phyloP scores from a whole-genome alignment of 1,140 invertebrate genomes.

The Dufourea novaeangliae region DNA sequence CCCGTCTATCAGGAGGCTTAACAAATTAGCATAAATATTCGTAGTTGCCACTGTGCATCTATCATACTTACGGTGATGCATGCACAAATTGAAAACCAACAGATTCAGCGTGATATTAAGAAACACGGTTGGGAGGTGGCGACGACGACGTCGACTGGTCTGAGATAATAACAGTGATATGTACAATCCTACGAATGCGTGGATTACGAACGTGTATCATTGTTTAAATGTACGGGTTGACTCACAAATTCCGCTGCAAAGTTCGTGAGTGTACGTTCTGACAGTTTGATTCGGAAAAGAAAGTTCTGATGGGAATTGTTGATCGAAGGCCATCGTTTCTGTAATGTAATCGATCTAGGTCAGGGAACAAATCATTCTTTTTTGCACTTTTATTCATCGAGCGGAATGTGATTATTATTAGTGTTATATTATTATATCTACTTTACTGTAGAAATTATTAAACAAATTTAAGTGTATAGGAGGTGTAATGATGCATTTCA shows the following conservation, averaged over 20 bases:
- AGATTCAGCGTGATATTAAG: constrained; percentile 15
- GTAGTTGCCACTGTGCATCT: constrained; percentile 24
- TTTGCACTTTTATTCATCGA: too few relatives aligned
- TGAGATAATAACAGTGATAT: background rate
- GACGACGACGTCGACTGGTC: too few relatives aligned
- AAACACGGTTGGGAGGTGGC: background rate
- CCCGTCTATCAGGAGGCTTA: constrained; percentile 45
- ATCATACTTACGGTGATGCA: constrained; percentile 33
- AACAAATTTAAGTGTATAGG: too few relatives aligned
- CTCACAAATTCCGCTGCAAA: background rate
- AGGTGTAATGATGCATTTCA: too few relatives aligned
- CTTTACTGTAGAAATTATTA: too few relatives aligned
- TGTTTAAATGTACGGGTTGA: too few relatives aligned
- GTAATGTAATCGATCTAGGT: too few relatives aligned
- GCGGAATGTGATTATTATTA: too few relatives aligned
- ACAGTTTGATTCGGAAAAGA: too few relatives aligned
- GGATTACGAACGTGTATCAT: background rate
- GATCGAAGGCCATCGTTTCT: too few relatives aligned
- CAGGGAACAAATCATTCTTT: too few relatives aligned
- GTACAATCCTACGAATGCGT: background rate
- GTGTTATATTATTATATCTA: too few relatives aligned
- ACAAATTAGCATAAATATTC: constrained; percentile 54
- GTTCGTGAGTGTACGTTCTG: background rate
- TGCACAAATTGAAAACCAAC: constrained; percentile 42
- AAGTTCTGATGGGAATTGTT: background rate